A percentile compares a stretch with the other conserved stretches of the same genome.
Conservation (phyloP, 2,797 vertebrate genomes). For the Borostomias antarcticus region DNA sequence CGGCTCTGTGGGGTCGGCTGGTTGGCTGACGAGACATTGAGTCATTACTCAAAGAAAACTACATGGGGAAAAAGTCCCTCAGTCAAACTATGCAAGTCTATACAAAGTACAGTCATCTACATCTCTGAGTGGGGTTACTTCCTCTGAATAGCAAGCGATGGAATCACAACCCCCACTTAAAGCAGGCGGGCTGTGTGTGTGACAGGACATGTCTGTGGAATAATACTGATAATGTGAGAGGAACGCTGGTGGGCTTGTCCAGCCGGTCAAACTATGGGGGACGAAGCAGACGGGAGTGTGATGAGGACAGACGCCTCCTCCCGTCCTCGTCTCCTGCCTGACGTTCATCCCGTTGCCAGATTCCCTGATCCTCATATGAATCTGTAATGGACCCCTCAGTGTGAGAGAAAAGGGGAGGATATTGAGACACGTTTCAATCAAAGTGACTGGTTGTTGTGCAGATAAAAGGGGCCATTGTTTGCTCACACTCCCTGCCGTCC, state of each 20-base stretch:
- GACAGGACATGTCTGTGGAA: too few relatives aligned
- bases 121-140: too few relatives aligned
- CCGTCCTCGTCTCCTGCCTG: not conserved
- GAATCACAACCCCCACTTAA: too few relatives aligned
- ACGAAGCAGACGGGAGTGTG: conserved; percentile 36
- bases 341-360: conserved; percentile 54
- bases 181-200: too few relatives aligned
- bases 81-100: too few relatives aligned
- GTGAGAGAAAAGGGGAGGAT: conserved; percentile 78
- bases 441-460: conserved; percentile 82
- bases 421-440: conserved; percentile 87
- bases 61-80: not conserved
- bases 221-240: not conserved
- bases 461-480: conserved; percentile 79
- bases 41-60: not conserved
- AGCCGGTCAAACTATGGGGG: not conserved
- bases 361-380: conserved; percentile 76
- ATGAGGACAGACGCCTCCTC: conserved; percentile 67
- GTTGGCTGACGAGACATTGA: conserved; percentile 43
- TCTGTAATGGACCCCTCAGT: conserved; percentile 81
- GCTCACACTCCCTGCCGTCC: conserved; percentile 54
- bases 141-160: too few relatives aligned
- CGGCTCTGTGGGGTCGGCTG: conserved; percentile 47
- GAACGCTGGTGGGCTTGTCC: not conserved
- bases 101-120: too few relatives aligned